Evolutionary conservation across 2,113 vertebrate genomes (phyloP).

Genomic region (Periophthalmus modestus): DNA sequence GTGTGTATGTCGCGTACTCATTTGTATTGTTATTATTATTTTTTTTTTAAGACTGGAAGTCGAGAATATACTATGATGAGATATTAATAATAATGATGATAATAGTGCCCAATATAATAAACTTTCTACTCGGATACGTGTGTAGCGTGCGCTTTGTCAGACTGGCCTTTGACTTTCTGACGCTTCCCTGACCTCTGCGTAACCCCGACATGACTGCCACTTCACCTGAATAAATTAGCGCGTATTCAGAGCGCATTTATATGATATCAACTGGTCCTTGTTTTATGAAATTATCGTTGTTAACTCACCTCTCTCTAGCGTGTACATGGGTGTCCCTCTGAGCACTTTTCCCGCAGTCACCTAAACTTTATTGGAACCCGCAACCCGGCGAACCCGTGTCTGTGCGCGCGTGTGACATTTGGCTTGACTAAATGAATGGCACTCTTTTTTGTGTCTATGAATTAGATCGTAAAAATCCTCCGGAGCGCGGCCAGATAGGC

Average conservation of each 20-base stretch:
- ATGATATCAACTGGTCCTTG: conserved; percentile 69
- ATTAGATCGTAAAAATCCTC: conserved; percentile 99
- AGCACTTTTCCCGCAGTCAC: conserved; percentile 85
- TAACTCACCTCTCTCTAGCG: conserved; percentile 85
- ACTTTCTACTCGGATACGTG: conserved; percentile 93
- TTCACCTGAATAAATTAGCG: conserved; percentile 3
- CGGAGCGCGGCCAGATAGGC: conserved; percentile 98
- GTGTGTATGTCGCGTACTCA: conserved; percentile 85
- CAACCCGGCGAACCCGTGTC: neutral
- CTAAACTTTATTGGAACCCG: conserved; percentile 90
- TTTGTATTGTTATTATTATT: conserved; percentile 95
- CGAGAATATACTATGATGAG: conserved; percentile 78
- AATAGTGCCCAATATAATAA: conserved; percentile 80
- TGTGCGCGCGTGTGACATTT: conserved; percentile 84
- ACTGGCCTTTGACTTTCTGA: neutral
- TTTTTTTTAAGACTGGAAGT: conserved; percentile 93
- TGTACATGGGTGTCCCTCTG: conserved; percentile 70
- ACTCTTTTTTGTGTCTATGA: conserved; percentile 93
- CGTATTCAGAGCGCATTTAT: conserved; percentile 14
- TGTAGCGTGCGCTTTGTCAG: conserved; percentile 31
- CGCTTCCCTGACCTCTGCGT: neutral
- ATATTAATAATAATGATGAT: conserved; percentile 36
- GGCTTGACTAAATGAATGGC: conserved; percentile 97
- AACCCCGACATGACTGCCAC: neutral
- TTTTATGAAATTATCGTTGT: conserved; percentile 56